phyloP scores from a whole-genome alignment of 2,113 vertebrate species.

The Eira barbara region DNA sequence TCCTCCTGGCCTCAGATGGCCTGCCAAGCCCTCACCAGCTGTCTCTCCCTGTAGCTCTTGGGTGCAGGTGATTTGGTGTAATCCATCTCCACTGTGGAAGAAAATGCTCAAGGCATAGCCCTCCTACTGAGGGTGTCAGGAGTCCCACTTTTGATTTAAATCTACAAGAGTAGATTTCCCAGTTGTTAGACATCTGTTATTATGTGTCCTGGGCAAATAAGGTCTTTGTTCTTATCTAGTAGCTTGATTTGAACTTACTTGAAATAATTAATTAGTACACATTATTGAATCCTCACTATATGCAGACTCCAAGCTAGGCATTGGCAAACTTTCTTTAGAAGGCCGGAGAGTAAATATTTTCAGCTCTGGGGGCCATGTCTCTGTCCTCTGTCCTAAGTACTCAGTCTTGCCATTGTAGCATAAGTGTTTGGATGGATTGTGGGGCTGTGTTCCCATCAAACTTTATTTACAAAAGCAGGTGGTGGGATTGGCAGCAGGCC shows the following conservation, averaged over 20 bases:
- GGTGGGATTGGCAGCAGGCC: neutral
- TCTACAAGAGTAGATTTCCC: neutral
- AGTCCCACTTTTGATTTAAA: neutral
- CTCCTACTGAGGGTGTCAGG: neutral
- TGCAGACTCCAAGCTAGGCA: neutral
- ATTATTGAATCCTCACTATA: neutral
- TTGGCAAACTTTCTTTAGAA: neutral
- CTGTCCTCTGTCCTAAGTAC: neutral
- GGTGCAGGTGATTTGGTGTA: no score
- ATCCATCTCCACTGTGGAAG: neutral
- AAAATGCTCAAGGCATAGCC: neutral
- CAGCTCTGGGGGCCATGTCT: neutral
- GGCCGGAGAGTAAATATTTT: neutral
- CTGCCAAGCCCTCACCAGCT: neutral
- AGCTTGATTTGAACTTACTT: constrained; percentile 11
- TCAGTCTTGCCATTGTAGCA: neutral
- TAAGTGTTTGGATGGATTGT: neutral
- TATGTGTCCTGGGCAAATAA: neutral
- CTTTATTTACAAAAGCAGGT: neutral
- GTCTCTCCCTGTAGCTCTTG: neutral
- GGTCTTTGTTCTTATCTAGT: neutral
- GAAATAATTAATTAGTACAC: neutral
- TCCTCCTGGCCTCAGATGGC: neutral
- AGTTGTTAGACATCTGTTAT: neutral
- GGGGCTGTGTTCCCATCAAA: neutral